phyloP scores from a whole-genome alignment of 2,888 invertebrate genomes.

The Lutraria lutraria region DNA sequence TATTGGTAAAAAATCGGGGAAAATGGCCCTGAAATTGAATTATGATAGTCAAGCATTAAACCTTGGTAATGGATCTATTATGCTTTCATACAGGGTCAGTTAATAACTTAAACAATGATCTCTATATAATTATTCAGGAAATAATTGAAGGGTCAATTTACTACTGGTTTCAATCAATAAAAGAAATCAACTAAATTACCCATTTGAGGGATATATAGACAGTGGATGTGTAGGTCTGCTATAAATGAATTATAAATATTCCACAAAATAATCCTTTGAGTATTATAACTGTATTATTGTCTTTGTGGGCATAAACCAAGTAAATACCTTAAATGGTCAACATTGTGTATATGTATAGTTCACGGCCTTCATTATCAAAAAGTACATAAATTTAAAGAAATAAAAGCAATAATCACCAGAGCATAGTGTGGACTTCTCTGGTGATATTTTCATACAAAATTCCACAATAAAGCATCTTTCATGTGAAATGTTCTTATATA shows the following conservation, averaged over 20 bases:
- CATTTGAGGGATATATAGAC: background rate
- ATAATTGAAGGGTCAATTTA: background rate
- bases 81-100: constrained; percentile 2
- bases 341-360: no score
- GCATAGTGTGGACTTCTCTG: background rate
- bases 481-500: background rate
- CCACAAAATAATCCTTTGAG: background rate
- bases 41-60: background rate
- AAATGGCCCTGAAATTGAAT: no score
- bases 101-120: background rate
- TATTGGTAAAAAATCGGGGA: no score
- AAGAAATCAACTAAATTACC: background rate
- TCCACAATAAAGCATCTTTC: background rate
- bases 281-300: constrained; percentile 3
- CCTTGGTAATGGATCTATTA: background rate
- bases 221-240: background rate
- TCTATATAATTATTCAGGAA: background rate
- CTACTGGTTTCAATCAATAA: background rate
- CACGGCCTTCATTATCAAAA: no score
- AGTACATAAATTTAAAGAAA: no score
- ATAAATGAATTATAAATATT: background rate
- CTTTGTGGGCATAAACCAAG: background rate
- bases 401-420: no score
- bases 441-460: background rate
- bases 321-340: background rate